Conservation (phyloP, 1,140 invertebrate genomes). For the Aradophagus sp. region DNA sequence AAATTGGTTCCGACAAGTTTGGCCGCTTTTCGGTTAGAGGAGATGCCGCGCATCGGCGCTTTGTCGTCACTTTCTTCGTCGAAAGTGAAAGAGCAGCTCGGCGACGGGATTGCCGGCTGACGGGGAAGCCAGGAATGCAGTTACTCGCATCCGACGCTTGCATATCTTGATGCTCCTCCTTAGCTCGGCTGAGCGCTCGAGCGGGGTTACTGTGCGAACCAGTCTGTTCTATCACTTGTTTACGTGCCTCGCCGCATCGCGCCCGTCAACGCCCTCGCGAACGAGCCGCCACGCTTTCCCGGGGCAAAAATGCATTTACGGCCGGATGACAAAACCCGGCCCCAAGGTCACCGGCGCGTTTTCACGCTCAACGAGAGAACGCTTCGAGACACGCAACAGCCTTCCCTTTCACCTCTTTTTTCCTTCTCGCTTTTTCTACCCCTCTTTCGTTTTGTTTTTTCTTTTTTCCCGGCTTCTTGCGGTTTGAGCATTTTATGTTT, state of each 20-base stretch:
- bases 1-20: slow-evolving; percentile 41
- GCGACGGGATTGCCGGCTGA: slow-evolving; percentile 22
- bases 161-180: slow-evolving; percentile 57
- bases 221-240: slow-evolving; percentile 59
- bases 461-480: no score
- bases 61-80: slow-evolving; percentile 55
- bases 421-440: no score
- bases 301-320: slow-evolving; percentile 46
- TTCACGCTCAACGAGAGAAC: neutral
- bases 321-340: slow-evolving; percentile 35
- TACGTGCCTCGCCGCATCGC: slow-evolving; percentile 46
- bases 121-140: slow-evolving; percentile 60
- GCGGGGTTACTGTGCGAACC: slow-evolving; percentile 69
- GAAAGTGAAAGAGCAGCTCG: slow-evolving; percentile 50
- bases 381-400: no score
- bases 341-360: slow-evolving; percentile 52
- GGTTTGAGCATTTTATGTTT: no score
- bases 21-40: slow-evolving; percentile 7
- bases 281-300: slow-evolving; percentile 34
- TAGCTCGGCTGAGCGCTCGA: slow-evolving; percentile 36
- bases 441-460: neutral
- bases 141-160: slow-evolving; percentile 54
- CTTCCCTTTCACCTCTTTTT: no score
- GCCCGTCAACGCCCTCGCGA: slow-evolving; percentile 40
- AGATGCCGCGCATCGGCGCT: slow-evolving; percentile 28